phyloP scores from a whole-genome alignment of 30 jellyfish, hydroid and myxozoan genomes.

The Chrysaora quinquecirrha region DNA sequence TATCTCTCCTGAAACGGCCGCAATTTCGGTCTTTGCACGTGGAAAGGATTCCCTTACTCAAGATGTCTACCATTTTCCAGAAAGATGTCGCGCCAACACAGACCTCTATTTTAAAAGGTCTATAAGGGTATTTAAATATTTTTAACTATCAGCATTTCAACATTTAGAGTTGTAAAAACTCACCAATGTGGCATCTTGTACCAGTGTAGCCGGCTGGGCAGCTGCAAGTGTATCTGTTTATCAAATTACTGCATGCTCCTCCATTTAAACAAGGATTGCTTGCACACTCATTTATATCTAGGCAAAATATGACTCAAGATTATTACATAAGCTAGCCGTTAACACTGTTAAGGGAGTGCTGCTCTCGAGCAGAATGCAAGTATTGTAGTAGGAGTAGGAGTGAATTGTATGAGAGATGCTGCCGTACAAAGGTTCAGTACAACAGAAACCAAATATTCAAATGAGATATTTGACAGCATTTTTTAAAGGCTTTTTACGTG shows the following conservation, averaged over 20 bases:
- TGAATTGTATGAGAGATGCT: background rate
- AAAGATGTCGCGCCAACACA: background rate
- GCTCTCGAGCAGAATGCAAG: too few species aligned
- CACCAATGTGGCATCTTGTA: conserved; percentile 22
- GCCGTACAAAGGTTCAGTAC: background rate
- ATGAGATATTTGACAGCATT: too few species aligned
- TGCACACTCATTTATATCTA: conserved; percentile 46
- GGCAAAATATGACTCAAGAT: background rate
- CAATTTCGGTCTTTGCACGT: too few species aligned
- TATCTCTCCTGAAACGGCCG: too few species aligned
- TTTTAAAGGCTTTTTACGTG: background rate
- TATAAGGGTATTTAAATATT: background rate
- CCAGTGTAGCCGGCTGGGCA: conserved; percentile 52
- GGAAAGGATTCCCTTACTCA: too few species aligned
- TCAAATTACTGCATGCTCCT: conserved; percentile 18
- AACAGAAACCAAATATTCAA: background rate
- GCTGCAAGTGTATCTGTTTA: conserved; percentile 16
- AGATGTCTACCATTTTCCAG: too few species aligned
- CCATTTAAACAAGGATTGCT: conserved; percentile 39
- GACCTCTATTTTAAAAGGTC: background rate
- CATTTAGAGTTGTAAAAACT: background rate
- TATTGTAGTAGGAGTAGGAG: too few species aligned
- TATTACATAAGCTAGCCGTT: too few species aligned
- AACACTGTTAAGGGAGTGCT: too few species aligned
- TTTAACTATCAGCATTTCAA: background rate